These are phyloP conservation scores for Cetonia aurata DNA, from an alignment of 2,888 invertebrate genomes.

Conservation along the genomic window DNA sequence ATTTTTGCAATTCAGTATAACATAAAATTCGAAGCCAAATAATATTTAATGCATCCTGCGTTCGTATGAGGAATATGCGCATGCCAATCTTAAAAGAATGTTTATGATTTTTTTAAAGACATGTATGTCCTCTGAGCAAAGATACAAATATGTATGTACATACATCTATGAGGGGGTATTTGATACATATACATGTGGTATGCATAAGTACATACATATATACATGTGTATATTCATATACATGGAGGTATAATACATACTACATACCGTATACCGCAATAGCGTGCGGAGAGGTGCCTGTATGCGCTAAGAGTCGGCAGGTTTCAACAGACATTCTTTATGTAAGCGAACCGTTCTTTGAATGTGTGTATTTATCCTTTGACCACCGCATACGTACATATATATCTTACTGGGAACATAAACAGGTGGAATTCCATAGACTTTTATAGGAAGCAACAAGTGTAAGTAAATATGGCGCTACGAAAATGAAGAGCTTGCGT, in stretches of 20 bases:
- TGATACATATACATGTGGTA: neutral
- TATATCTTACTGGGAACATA: constrained; percentile 45
- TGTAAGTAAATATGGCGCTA: constrained; percentile 46
- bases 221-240: neutral
- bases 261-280: neutral
- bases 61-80: too few relatives aligned
- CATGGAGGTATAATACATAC: neutral
- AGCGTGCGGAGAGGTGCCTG: neutral
- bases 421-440: constrained; percentile 47
- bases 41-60: too few relatives aligned
- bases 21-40: too few relatives aligned
- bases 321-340: constrained; percentile 3
- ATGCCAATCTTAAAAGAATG: too few relatives aligned
- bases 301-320: constrained; percentile 15
- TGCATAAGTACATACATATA: constrained; percentile 2
- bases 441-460: constrained; percentile 42
- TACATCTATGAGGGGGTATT: neutral
- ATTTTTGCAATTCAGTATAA: too few relatives aligned
- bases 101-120: too few relatives aligned
- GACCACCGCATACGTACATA: neutral
- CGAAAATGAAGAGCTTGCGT: constrained; percentile 5
- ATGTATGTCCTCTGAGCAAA: too few relatives aligned
- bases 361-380: constrained; percentile 40
- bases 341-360: constrained; percentile 33
- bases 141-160: neutral